A percentile compares a stretch with the other conserved stretches of the same genome.
These are phyloP conservation scores for Okamejei kenojei DNA, from an alignment of 2,797 vertebrate species.

Conservation along the genomic window DNA sequence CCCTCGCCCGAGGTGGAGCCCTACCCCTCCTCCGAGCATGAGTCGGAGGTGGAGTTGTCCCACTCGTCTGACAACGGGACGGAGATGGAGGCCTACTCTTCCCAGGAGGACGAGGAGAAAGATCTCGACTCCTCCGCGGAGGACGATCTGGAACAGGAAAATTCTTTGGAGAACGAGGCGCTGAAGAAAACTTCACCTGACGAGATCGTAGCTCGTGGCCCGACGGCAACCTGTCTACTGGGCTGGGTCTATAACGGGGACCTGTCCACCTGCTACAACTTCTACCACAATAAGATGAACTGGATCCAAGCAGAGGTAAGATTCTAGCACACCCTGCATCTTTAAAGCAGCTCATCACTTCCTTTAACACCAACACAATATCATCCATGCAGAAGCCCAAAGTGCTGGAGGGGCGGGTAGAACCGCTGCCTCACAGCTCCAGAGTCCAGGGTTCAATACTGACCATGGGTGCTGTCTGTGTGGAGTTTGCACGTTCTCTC, in stretches of 20 bases:
- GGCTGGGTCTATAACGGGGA: not conserved
- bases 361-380: not conserved
- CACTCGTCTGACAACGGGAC: not conserved
- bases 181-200: not conserved
- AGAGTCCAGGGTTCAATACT: too few relatives aligned
- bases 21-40: not conserved
- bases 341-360: not conserved
- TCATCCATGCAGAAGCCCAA: not conserved
- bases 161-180: too few relatives aligned
- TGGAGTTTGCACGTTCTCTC: too few relatives aligned
- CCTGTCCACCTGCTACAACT: not conserved
- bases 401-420: too few relatives aligned
- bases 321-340: too few relatives aligned
- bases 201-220: too few relatives aligned
- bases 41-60: not conserved
- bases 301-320: constrained; percentile 34
- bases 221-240: not conserved
- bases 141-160: not conserved
- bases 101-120: not conserved
- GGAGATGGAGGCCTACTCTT: not conserved
- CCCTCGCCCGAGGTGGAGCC: not conserved
- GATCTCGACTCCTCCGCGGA: not conserved
- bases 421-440: too few relatives aligned
- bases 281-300: not conserved
- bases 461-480: too few relatives aligned